phyloP scores from a whole-genome alignment of 2,113 vertebrate genomes.

The Falco punctatus region DNA sequence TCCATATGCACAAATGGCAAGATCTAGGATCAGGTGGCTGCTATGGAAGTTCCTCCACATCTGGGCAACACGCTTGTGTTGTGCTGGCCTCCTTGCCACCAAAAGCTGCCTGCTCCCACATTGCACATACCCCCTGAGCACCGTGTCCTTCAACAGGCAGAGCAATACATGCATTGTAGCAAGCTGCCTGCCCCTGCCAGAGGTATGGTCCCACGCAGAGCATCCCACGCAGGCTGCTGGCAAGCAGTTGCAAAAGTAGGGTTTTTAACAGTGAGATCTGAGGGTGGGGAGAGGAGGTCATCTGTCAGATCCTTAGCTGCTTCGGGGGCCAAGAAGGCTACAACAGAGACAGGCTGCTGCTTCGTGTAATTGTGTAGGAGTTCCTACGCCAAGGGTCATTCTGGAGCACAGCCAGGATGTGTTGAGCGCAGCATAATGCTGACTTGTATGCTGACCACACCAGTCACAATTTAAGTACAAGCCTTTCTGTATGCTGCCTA shows the following conservation, averaged over 20 bases:
- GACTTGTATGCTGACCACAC: not conserved
- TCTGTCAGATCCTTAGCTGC: not conserved
- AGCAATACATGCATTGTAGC: not conserved
- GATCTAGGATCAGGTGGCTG: not conserved
- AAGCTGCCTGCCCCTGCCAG: not conserved
- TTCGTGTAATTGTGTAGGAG: not conserved
- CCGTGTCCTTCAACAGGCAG: not conserved
- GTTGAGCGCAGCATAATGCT: not conserved
- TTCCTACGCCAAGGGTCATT: not conserved
- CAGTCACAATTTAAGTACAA: not conserved
- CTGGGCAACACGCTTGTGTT: not conserved
- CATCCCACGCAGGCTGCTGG: not conserved
- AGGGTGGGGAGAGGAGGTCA: not conserved
- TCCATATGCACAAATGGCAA: accelerated
- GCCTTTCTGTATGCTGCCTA: not conserved
- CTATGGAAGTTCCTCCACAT: not conserved
- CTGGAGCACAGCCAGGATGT: not conserved
- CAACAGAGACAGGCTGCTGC: not conserved
- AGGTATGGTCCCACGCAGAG: accelerated
- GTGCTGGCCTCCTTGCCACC: not conserved
- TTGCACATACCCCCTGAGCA: not conserved
- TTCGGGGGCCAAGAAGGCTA: not conserved
- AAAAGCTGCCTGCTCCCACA: not conserved
- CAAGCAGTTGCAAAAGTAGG: not conserved
- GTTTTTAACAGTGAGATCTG: not conserved